Percentiles rank a stretch among this genome's conserved stretches.
Conservation (phyloP, 2,113 vertebrate species). For the Forbesichthys papilliferus region DNA sequence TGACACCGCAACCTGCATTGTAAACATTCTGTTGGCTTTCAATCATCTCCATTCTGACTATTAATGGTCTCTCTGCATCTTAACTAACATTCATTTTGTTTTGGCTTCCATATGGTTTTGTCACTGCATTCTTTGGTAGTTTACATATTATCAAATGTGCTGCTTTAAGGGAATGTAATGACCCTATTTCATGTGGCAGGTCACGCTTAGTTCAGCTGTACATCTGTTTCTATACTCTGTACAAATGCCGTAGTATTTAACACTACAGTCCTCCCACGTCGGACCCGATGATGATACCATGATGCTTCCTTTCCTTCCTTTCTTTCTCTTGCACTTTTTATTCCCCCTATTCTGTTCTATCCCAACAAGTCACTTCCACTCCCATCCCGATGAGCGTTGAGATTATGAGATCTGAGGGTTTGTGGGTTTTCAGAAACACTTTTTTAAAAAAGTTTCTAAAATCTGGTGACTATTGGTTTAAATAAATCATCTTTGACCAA, state of each 20-base stretch:
- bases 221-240: too few species aligned
- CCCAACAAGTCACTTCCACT: constrained; percentile 38
- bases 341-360: neutral
- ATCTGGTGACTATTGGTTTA: neutral
- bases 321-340: constrained; percentile 19
- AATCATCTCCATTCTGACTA: constrained; percentile 29
- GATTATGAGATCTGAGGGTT: constrained; percentile 77
- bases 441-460: neutral
- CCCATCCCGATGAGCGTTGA: constrained; percentile 63
- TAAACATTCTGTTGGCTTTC: neutral
- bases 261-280: constrained; percentile 15
- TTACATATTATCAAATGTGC: constrained; percentile 1
- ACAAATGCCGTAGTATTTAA: neutral
- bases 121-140: constrained; percentile 27
- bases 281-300: constrained; percentile 63
- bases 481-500: constrained; percentile 30
- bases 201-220: too few species aligned
- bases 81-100: constrained; percentile 36
- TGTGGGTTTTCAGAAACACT: neutral
- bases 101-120: constrained; percentile 8
- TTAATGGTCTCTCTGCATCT: constrained; percentile 25
- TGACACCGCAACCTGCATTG: constrained; percentile 12
- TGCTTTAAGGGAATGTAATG: constrained; percentile 12
- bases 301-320: too few species aligned
- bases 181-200: too few species aligned